A percentile compares a stretch with the other conserved stretches of the same genome.
These are phyloP conservation scores for Drosophila paranaensis DNA, from an alignment of 2,888 invertebrate species.

Conservation along the genomic window DNA sequence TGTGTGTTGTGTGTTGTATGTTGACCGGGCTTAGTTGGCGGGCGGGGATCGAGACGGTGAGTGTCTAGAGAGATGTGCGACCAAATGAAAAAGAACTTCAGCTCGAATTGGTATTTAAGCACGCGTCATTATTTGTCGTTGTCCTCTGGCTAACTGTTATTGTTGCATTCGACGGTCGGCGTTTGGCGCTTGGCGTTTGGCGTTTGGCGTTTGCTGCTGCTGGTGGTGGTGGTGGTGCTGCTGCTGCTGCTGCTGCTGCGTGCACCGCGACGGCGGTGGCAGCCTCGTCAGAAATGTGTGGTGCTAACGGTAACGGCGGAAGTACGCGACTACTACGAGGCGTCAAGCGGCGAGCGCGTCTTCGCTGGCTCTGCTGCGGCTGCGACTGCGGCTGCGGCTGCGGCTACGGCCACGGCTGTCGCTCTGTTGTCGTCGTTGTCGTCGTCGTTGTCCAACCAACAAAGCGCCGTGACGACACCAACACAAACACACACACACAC, in stretches of 20 bases:
- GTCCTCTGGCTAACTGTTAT: conserved; percentile 57
- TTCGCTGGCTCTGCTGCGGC: conserved; percentile 68
- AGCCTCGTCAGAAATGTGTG: conserved; percentile 69
- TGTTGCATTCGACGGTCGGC: conserved; percentile 38
- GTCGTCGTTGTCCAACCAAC: conserved; percentile 62
- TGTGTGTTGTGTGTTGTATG: not conserved
- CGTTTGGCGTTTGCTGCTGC: too few species aligned
- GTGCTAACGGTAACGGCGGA: conserved; percentile 80
- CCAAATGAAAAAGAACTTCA: conserved; percentile 20
- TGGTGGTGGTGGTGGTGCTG: conserved; percentile 23
- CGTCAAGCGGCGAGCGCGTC: conserved; percentile 77
- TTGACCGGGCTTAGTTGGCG: conserved; percentile 16
- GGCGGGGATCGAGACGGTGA: conserved; percentile 25
- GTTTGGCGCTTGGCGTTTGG: conserved; percentile 36
- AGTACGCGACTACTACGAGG: conserved; percentile 77
- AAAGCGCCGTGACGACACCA: conserved; percentile 67
- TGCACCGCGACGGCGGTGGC: conserved; percentile 72
- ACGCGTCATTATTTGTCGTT: conserved; percentile 55
- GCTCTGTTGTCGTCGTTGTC: conserved; percentile 49
- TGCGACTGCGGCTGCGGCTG: conserved; percentile 41
- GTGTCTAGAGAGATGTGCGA: conserved; percentile 33
- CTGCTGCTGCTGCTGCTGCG: conserved; percentile 64
- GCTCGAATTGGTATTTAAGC: conserved; percentile 15
- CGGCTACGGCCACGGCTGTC: conserved; percentile 52
- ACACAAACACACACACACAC: conserved; percentile 15